These are phyloP conservation scores for Rhinopomastus cyanomelas DNA, from an alignment of 2,113 vertebrate genomes.

Conservation along the genomic window DNA sequence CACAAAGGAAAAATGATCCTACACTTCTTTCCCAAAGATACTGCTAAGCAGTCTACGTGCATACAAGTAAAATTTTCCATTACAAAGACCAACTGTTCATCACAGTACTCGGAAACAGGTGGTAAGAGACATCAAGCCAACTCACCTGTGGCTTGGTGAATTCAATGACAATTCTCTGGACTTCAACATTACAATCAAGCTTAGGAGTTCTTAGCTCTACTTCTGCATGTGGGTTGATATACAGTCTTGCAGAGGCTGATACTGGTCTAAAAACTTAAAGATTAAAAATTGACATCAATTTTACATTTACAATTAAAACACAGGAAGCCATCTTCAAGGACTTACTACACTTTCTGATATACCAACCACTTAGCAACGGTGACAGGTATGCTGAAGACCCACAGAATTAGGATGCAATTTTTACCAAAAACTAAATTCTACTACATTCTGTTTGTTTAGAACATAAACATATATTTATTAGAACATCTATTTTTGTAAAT, in stretches of 20 bases:
- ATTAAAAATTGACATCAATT: neutral
- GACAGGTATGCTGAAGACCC: neutral
- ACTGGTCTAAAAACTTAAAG: constrained; percentile 91
- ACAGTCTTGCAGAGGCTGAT: constrained; percentile 91
- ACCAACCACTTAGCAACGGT: neutral
- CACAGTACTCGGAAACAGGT: neutral
- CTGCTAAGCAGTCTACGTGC: neutral
- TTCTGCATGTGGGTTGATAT: constrained; percentile 90
- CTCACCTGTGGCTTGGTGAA: constrained; percentile 90
- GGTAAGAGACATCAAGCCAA: neutral
- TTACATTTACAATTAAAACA: neutral
- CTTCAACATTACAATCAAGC: constrained; percentile 85
- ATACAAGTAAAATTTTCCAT: neutral
- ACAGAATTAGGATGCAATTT: neutral
- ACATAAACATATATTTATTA: no score
- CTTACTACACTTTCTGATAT: neutral
- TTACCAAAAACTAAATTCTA: neutral
- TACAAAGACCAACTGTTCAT: neutral
- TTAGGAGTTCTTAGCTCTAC: constrained; percentile 87
- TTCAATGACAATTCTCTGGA: constrained; percentile 92
- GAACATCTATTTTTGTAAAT: neutral
- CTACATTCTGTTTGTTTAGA: neutral
- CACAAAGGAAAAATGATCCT: neutral
- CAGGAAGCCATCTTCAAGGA: neutral
- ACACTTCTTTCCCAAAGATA: neutral